These are phyloP conservation scores for Corydoras sp. DNA, from an alignment of 2,113 vertebrate species.

Conservation along the genomic window DNA sequence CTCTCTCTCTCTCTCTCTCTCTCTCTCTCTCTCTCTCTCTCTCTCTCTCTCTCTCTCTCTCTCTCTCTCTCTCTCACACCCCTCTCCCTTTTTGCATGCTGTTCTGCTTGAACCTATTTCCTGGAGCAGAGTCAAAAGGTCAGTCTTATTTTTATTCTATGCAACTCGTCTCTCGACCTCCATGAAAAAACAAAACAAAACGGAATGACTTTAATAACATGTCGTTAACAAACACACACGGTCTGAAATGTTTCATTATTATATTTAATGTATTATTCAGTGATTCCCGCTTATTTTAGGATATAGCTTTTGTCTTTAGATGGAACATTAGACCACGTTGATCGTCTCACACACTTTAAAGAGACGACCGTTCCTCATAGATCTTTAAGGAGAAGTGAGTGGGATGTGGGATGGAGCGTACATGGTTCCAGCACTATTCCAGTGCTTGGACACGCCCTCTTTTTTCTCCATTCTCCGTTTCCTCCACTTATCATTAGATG, in stretches of 20 bases:
- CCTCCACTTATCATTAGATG: no score
- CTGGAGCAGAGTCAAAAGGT: constrained; percentile 64
- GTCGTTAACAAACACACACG: background rate
- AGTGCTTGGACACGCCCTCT: no score
- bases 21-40: constrained; percentile 10
- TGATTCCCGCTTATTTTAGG: no score
- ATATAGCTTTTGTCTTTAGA: no score
- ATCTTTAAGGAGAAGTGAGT: no score
- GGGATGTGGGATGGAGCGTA: no score
- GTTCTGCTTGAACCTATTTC: constrained; percentile 37
- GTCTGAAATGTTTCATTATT: background rate
- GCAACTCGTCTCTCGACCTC: background rate
- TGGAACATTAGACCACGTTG: no score
- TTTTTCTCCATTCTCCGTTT: no score
- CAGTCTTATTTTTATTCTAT: constrained; percentile 35
- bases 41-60: constrained; percentile 17
- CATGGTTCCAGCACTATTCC: no score
- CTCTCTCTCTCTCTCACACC: constrained; percentile 8
- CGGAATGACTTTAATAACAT: background rate
- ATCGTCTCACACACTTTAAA: no score
- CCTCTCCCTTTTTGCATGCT: background rate
- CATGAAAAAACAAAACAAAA: background rate
- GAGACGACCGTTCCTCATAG: no score
- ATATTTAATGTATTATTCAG: no score
- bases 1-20: constrained; percentile 12